phyloP scores from a whole-genome alignment of 1,140 invertebrate genomes.

The Adelges cooleyi region DNA sequence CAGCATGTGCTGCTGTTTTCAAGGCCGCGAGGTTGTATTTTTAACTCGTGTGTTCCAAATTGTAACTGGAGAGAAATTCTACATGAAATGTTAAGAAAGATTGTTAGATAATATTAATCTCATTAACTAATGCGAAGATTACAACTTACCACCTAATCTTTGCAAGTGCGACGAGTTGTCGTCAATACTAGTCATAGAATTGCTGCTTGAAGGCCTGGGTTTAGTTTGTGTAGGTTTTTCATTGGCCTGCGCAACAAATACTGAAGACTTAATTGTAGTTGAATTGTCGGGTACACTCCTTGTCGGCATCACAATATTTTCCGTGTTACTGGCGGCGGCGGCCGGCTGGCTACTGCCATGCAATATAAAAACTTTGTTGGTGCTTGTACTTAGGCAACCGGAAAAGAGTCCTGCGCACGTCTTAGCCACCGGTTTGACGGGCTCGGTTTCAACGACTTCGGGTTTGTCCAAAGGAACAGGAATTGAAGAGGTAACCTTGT shows the following conservation, averaged over 20 bases:
- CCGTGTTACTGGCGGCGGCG: neutral
- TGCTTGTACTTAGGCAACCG: conserved; percentile 5
- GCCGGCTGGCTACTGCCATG: conserved; percentile 12
- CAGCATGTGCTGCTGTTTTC: conserved; percentile 89
- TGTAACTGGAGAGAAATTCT: conserved; percentile 60
- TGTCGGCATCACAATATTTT: conserved; percentile 5
- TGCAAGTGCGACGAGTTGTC: neutral
- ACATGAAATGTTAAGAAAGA: too few relatives aligned
- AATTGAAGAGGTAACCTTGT: neutral
- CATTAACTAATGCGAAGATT: too few relatives aligned
- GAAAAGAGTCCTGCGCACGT: conserved; percentile 21
- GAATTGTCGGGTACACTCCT: conserved; percentile 12
- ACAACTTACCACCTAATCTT: conserved; percentile 16
- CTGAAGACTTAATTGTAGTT: neutral
- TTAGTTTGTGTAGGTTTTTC: neutral
- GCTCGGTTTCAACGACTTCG: conserved; percentile 2
- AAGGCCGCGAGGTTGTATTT: conserved; percentile 73
- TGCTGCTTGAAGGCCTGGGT: neutral
- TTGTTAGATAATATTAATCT: neutral
- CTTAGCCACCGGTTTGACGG: conserved; percentile 4
- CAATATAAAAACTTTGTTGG: conserved; percentile 10
- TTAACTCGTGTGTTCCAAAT: conserved; percentile 59
- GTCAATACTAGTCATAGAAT: neutral
- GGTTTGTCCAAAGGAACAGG: neutral
- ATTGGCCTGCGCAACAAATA: conserved; percentile 6